Base-by-base conservation (phyloP, 2,888 invertebrate genomes). In the Drosophila quinaria region DNA sequence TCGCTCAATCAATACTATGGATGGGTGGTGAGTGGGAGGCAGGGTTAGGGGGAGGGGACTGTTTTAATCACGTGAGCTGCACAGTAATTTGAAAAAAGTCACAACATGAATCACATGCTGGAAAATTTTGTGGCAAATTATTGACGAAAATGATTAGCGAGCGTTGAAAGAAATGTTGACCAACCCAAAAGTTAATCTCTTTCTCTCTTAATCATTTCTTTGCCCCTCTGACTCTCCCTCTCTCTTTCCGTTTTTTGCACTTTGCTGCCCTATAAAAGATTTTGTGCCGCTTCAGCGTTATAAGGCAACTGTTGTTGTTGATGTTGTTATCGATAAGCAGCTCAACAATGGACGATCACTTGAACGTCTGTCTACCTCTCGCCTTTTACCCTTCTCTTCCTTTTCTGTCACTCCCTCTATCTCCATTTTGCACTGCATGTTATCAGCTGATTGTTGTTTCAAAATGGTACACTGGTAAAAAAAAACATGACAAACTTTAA, bases 1-100 rank as follows among this genome's bases (percentile, higher is more conserved):
- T 65, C 80, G 51, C 60, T 79, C 62, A 71, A 75, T 80, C 83
- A 85, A 54, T 25, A 25, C 25, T 25, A 31, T 22, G 1, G 2
- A n/a, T 25, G 25, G 25, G 5, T 6, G 5, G 1, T 25, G 4
- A 15, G 42, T 3, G 1, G 13, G 19, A 4, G 41, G 22, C 0
- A 0, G 10, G 6, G n/a, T 9, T 15, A 11, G 10, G 10, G 50
- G 37, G 29, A 10, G 37, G 17, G 17, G 39, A 3, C 4, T 47
- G 2, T 0, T 4, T n/a, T n/a, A 58, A 11, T 1, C 74, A 75
- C 74, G 67, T 74, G 73, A 74, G 54, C 15, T 33, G 31, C 10
- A 19, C 17, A 8, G 3, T 5, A 52, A 3, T 17, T 17, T 8
- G 4, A 31, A 33, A 4, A 33, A 33, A 50, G 4, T 33, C 33